Base-by-base conservation (phyloP, 2,797 vertebrate genomes). In the Danio kyathit region DNA sequence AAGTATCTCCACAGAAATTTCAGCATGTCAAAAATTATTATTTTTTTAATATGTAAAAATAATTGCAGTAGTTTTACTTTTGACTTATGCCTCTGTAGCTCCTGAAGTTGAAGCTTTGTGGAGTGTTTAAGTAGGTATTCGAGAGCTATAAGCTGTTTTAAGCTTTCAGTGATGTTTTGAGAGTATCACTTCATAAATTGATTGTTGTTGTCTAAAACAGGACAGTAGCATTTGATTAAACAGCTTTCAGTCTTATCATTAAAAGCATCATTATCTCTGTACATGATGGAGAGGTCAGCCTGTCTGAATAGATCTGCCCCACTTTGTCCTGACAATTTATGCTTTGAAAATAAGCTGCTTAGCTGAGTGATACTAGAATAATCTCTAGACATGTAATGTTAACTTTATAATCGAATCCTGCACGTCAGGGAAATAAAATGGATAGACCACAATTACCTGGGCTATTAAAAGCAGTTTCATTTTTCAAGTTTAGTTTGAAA, bases 301-400 rank as follows among this genome's bases (percentile, higher is more conserved):
- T 64, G 61, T 5, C 9, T 64, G 17, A 57, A 73, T 40, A 44
- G 52, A 48, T 63, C 46, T 40, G 29, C 29, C 29, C 10, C 16
- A 51, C 73, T 40, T 48, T 48, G 21, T 75, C 14, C 21, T 75
- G 48, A 60, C 14, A 60, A 49, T 61, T 49, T 46, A n/a, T 60
- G 54, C 48, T 60, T 49, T 5, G 9, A 75, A 74, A 51, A 63
- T 13, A 61, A 75, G 56, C 72, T 1, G 43, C 72, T 74, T 61
- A 49, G 57, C 44, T n/a, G 10, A 48, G 43, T 74, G 21, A 74
- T 74, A 48, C 74, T 74, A 74, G 49, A 74, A 40, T 74, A 38
- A 74, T 61, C 71, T 73, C 71, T 73, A 16, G 14, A 17, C 41
- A 21, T 0, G 8, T 46, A 73, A 59, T 73, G 19, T 73, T 73